A percentile compares a stretch with the other conserved stretches of the same genome.
phyloP scores from a whole-genome alignment of 2,797 vertebrate species.

The Acomys russatus region DNA sequence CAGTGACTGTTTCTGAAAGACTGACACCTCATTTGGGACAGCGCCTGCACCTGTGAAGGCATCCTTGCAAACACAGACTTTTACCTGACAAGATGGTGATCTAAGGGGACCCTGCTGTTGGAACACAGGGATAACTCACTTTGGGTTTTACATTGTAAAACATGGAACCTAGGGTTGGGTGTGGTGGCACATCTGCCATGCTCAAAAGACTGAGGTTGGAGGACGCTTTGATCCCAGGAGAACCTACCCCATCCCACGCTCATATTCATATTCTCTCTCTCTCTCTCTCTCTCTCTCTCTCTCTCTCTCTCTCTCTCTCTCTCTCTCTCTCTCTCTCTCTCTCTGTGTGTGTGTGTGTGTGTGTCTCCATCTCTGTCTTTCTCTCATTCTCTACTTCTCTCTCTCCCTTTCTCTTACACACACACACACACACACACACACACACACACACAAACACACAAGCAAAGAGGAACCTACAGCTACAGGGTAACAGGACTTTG shows the following conservation, averaged over 20 bases:
- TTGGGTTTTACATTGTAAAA: not conserved
- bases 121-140: not conserved
- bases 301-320: too few relatives aligned
- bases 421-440: not conserved
- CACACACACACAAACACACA: not conserved
- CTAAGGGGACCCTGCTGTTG: not conserved
- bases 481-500: not conserved
- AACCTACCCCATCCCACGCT: too few relatives aligned
- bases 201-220: too few relatives aligned
- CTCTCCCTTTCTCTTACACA: too few relatives aligned
- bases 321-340: not conserved
- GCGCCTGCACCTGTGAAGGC: not conserved
- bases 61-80: not conserved
- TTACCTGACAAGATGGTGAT: not conserved
- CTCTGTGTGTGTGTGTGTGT: not conserved
- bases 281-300: too few relatives aligned
- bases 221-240: not conserved
- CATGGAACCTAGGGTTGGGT: not conserved
- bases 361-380: accelerated
- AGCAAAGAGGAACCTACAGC: not conserved
- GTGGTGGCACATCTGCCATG: not conserved
- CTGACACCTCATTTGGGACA: not conserved
- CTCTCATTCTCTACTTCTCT: too few relatives aligned
- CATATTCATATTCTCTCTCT: too few relatives aligned
- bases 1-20: not conserved